phyloP scores from a whole-genome alignment of 2,888 invertebrate species.

The Agriopis leucophaearia region DNA sequence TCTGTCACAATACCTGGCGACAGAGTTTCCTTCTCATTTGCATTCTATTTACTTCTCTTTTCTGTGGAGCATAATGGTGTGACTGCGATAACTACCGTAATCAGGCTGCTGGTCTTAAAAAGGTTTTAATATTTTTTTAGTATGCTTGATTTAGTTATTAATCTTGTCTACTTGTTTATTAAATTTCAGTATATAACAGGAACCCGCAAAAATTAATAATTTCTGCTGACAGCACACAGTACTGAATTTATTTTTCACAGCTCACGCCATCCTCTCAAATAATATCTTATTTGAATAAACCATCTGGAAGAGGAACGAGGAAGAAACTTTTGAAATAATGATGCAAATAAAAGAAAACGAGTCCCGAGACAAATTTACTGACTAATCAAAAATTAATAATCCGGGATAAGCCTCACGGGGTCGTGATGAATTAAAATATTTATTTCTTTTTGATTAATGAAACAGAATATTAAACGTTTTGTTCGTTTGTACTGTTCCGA shows the following conservation, averaged over 20 bases:
- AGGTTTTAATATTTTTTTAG: no score
- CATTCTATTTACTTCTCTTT: no score
- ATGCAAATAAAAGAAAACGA: slow-evolving; percentile 18
- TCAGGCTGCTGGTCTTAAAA: no score
- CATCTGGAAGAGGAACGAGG: slow-evolving; percentile 3
- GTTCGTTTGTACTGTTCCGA: slow-evolving; percentile 17
- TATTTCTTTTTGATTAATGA: slow-evolving; percentile 16
- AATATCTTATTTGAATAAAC: slow-evolving; percentile 1
- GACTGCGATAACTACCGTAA: no score
- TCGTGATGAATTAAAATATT: slow-evolving; percentile 14
- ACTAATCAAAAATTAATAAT: slow-evolving; percentile 17
- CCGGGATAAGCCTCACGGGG: slow-evolving; percentile 3
- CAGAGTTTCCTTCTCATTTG: no score
- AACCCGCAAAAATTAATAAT: no score
- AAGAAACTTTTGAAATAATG: slow-evolving; percentile 6
- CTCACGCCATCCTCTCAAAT: neutral
- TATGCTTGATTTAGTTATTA: no score
- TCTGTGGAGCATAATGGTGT: no score
- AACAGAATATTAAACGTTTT: slow-evolving; percentile 23
- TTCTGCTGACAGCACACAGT: neutral
- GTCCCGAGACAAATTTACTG: slow-evolving; percentile 17
- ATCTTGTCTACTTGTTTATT: no score
- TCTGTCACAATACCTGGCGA: no score
- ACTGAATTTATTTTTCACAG: slow-evolving; percentile 2
- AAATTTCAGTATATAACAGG: no score